Evolutionary conservation across 2,888 invertebrate genomes (phyloP).

Genomic region (Tenthredo notha): DNA sequence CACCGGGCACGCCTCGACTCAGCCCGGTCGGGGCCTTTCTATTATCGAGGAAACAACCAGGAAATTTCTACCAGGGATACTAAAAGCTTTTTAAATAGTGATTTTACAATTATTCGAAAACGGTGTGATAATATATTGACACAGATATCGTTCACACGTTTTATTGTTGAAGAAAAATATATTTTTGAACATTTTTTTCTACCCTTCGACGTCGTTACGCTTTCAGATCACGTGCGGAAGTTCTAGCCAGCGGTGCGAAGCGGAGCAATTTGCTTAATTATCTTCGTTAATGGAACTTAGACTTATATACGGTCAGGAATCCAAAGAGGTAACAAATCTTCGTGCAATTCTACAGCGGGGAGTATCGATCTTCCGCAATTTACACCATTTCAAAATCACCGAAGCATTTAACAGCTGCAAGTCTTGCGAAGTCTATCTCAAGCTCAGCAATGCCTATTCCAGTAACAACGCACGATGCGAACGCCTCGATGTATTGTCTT

Average conservation of each 20-base stretch:
- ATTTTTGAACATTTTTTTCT: not conserved
- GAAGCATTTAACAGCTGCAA: slow-evolving; percentile 34
- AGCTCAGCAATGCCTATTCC: not conserved
- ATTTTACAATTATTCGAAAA: not conserved
- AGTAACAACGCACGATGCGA: not conserved
- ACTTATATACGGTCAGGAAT: slow-evolving; percentile 3
- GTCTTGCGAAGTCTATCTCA: not conserved
- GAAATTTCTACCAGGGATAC: not conserved
- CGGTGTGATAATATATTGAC: not conserved
- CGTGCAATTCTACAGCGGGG: not conserved
- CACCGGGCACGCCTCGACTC: too few species aligned
- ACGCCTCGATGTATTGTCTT: not conserved
- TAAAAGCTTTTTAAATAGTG: not conserved
- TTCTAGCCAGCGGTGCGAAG: slow-evolving; percentile 19
- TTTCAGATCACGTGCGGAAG: slow-evolving; percentile 25
- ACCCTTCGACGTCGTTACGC: not conserved
- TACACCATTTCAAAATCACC: not conserved
- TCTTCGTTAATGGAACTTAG: slow-evolving; percentile 36
- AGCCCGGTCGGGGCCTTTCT: too few species aligned
- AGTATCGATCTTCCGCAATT: slow-evolving; percentile 12
- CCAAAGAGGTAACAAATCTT: slow-evolving; percentile 5
- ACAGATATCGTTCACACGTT: not conserved
- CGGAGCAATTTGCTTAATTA: slow-evolving; percentile 49
- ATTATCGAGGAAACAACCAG: too few species aligned
- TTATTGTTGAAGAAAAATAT: not conserved